Conservation (phyloP, 1,140 invertebrate genomes). For the Ceratina australensis region DNA sequence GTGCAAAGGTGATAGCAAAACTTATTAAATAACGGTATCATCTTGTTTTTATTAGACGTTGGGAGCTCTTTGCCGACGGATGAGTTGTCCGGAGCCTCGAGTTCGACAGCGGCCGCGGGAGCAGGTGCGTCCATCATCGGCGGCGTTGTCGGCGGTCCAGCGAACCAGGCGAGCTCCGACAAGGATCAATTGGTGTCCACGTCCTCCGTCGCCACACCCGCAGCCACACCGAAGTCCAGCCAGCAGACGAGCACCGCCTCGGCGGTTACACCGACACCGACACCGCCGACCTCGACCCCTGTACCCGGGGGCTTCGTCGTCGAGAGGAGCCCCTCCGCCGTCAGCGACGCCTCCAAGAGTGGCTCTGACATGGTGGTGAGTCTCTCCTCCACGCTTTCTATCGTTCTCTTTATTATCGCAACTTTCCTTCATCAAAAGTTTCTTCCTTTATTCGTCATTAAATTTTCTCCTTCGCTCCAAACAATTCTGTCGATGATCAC, state of each 20-base stretch:
- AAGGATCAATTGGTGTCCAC: constrained; percentile 66
- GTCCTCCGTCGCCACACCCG: constrained; percentile 63
- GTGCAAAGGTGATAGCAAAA: too few relatives aligned
- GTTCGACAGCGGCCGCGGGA: constrained; percentile 73
- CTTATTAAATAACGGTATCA: too few relatives aligned
- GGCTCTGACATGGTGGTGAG: constrained; percentile 87
- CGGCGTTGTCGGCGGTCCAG: constrained; percentile 58
- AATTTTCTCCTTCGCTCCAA: too few relatives aligned
- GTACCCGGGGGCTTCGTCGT: constrained; percentile 73
- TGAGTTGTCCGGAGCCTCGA: constrained; percentile 76
- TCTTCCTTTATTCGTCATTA: constrained; percentile 1
- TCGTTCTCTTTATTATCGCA: constrained; percentile 9
- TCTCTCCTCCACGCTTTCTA: neutral
- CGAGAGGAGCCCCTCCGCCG: constrained; percentile 84
- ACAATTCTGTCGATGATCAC: too few relatives aligned
- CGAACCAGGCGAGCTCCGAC: constrained; percentile 59
- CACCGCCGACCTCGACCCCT: constrained; percentile 62
- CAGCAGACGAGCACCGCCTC: constrained; percentile 56
- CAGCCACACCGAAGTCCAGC: constrained; percentile 63
- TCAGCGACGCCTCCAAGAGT: constrained; percentile 87
- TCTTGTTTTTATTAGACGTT: constrained; percentile 61
- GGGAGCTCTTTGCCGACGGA: constrained; percentile 75
- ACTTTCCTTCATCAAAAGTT: neutral
- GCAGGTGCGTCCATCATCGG: constrained; percentile 69
- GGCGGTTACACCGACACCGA: constrained; percentile 59